A percentile compares a stretch with the other conserved stretches of the same genome.
phyloP scores from a whole-genome alignment of 2,888 invertebrate species.

The Perdita meconis region DNA sequence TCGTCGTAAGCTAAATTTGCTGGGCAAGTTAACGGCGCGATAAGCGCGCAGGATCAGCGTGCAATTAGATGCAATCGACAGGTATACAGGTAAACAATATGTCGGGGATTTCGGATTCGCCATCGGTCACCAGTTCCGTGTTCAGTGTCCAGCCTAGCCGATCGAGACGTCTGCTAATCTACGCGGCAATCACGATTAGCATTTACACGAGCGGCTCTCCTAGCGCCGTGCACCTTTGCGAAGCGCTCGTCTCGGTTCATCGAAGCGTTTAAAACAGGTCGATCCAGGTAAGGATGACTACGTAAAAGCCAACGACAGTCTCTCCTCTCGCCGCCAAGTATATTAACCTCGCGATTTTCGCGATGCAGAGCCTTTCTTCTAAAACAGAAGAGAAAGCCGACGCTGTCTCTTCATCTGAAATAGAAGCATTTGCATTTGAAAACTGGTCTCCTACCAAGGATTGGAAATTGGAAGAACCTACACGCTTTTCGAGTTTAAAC shows the following conservation, averaged over 20 bases:
- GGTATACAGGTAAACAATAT: slow-evolving; percentile 11
- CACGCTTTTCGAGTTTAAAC: too few species aligned
- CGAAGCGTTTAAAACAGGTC: slow-evolving; percentile 53
- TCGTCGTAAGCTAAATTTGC: too few species aligned
- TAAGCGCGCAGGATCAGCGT: neutral
- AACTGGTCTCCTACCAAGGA: too few species aligned
- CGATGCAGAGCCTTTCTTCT: too few species aligned
- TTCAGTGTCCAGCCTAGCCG: too few species aligned
- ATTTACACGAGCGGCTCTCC: slow-evolving; percentile 51
- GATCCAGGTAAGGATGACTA: slow-evolving; percentile 26
- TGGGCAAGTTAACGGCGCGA: too few species aligned
- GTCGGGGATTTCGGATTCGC: slow-evolving; percentile 29
- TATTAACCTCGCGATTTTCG: too few species aligned
- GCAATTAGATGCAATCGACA: slow-evolving; percentile 24
- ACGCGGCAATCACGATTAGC: slow-evolving; percentile 54
- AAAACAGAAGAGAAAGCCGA: too few species aligned
- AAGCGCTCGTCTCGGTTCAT: slow-evolving; percentile 45
- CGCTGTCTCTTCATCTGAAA: too few species aligned
- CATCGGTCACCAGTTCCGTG: slow-evolving; percentile 42
- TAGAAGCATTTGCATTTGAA: too few species aligned
- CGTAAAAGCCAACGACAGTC: slow-evolving; percentile 15
- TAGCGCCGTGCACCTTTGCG: slow-evolving; percentile 30
- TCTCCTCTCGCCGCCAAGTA: neutral
- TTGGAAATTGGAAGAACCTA: too few species aligned
- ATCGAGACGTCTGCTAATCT: slow-evolving; percentile 46